These are phyloP conservation scores for Dioctria linearis DNA, from an alignment of 2,888 invertebrate species.

Conservation along the genomic window DNA sequence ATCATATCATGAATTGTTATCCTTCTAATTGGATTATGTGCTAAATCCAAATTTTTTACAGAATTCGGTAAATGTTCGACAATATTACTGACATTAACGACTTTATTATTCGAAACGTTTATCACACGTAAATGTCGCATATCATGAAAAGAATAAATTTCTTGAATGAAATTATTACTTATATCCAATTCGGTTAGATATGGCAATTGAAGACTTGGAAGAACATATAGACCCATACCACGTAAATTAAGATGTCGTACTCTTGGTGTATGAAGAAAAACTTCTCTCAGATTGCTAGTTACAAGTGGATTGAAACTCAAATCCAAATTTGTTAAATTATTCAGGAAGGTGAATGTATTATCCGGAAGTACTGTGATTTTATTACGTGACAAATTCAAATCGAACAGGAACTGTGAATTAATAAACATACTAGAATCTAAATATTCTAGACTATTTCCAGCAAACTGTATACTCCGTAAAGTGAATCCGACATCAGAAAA, in stretches of 20 bases:
- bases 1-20: constrained; percentile 75
- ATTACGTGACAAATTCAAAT: constrained; percentile 84
- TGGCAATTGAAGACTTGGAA: constrained; percentile 84
- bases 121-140: constrained; percentile 81
- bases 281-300: constrained; percentile 88
- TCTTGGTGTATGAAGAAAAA: constrained; percentile 88
- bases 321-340: constrained; percentile 84
- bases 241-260: constrained; percentile 84
- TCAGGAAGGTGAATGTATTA: constrained; percentile 88
- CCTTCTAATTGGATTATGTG: constrained; percentile 86
- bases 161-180: constrained; percentile 82
- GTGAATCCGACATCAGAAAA: constrained; percentile 86
- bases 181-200: constrained; percentile 86
- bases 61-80: constrained; percentile 81
- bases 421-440: constrained; percentile 91
- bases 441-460: constrained; percentile 86
- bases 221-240: constrained; percentile 81
- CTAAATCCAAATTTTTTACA: constrained; percentile 83
- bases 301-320: constrained; percentile 85
- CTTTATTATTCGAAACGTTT: constrained; percentile 83
- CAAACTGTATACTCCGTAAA: constrained; percentile 83
- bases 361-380: constrained; percentile 88
- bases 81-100: constrained; percentile 82
- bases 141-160: constrained; percentile 81
- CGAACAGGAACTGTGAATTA: constrained; percentile 83